Evolutionary conservation across 1,140 invertebrate genomes (phyloP).

Genomic region (Steinernema feltiae): DNA sequence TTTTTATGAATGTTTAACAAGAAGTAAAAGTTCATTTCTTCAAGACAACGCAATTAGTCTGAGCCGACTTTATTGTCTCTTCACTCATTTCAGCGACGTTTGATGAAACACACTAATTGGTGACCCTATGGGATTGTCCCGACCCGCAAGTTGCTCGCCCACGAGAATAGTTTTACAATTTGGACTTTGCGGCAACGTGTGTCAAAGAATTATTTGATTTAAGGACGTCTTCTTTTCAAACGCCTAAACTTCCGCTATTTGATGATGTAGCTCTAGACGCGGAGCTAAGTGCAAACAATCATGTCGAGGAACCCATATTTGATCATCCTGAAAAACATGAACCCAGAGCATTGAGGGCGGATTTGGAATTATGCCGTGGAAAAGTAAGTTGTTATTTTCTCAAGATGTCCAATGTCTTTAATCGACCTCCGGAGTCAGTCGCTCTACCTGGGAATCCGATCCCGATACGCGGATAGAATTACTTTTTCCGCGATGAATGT

Average conservation of each 20-base stretch:
- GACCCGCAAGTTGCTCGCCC: background rate
- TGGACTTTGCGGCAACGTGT: no score
- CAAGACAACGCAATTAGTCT: background rate
- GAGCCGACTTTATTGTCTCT: background rate
- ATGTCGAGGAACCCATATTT: no score
- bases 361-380: no score
- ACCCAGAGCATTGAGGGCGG: no score
- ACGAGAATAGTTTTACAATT: background rate
- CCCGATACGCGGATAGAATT: background rate
- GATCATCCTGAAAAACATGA: background rate
- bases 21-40: no score
- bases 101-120: constrained; percentile 2
- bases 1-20: background rate
- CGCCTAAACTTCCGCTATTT: no score
- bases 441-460: background rate
- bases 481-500: background rate
- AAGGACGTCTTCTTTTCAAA: no score
- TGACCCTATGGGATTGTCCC: background rate
- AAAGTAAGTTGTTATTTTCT: background rate
- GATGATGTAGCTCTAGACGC: no score
- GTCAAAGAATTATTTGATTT: no score
- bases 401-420: background rate
- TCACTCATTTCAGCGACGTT: background rate
- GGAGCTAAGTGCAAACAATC: background rate
- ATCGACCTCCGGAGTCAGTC: background rate